Percentiles rank a stretch among this genome's conserved stretches.
phyloP scores from a whole-genome alignment of 2,113 vertebrate genomes.

The Carollia perspicillata region DNA sequence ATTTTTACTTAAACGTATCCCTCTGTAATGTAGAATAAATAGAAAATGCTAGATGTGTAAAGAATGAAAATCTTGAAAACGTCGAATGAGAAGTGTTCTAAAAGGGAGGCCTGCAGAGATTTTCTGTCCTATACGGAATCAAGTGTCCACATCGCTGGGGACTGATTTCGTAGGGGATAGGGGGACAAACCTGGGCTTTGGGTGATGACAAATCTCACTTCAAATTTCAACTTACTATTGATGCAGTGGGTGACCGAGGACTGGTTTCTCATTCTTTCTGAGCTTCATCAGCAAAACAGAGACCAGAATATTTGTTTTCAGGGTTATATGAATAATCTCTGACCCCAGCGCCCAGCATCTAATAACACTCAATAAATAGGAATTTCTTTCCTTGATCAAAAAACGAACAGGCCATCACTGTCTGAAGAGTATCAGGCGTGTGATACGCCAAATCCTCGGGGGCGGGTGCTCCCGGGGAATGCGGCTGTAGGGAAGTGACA shows the following conservation, averaged over 20 bases:
- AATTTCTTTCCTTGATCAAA: background rate
- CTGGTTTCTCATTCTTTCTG: background rate
- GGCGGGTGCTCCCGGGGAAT: rapidly evolving
- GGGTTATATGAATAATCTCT: background rate
- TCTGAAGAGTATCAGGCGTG: background rate
- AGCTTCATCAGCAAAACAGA: constrained; percentile 4
- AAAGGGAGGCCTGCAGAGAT: background rate
- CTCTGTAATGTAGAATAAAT: background rate
- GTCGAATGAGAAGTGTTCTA: background rate
- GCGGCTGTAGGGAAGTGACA: rapidly evolving
- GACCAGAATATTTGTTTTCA: background rate
- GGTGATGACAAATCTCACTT: background rate
- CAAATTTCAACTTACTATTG: background rate
- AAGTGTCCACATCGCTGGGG: background rate
- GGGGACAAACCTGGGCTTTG: background rate
- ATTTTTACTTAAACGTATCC: background rate
- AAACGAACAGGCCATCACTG: background rate
- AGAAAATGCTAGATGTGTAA: background rate
- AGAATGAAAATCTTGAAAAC: background rate
- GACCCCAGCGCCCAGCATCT: background rate
- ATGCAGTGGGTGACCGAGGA: background rate
- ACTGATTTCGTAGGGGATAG: background rate
- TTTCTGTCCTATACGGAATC: background rate
- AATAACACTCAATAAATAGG: background rate
- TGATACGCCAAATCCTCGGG: background rate